These are phyloP conservation scores for Neosalanx taihuensis DNA, from an alignment of 2,797 vertebrate genomes.

Conservation along the genomic window DNA sequence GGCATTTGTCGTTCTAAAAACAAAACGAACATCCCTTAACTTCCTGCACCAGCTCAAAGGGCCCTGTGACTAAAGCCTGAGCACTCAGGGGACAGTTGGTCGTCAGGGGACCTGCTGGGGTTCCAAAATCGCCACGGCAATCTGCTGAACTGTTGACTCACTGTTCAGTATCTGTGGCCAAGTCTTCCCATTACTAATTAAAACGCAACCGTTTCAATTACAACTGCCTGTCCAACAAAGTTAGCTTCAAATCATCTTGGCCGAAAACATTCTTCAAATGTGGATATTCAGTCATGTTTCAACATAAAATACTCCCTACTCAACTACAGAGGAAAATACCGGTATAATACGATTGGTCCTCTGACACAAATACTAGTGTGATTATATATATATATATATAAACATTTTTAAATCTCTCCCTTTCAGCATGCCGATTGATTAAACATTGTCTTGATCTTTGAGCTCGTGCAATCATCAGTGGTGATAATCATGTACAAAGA, in stretches of 20 bases:
- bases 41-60: neutral
- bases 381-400: neutral
- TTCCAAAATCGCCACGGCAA: conserved; percentile 31
- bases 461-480: neutral
- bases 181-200: conserved; percentile 6
- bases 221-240: neutral
- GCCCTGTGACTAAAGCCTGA: conserved; percentile 53
- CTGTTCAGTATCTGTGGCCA: conserved; percentile 11
- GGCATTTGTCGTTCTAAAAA: too few species aligned
- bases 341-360: neutral
- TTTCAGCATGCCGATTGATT: neutral
- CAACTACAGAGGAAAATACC: too few species aligned
- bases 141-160: conserved; percentile 46
- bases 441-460: neutral
- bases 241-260: too few species aligned
- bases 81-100: conserved; percentile 42
- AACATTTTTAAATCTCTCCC: neutral
- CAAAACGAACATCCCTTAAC: too few species aligned
- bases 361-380: neutral
- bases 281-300: neutral
- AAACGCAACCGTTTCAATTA: neutral
- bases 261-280: neutral
- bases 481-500: conserved; percentile 55
- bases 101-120: conserved; percentile 44
- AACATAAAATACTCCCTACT: neutral